Percentiles rank a stretch among this genome's conserved stretches.
These are phyloP conservation scores for Tor tambroides DNA, from an alignment of 2,113 vertebrate species.

Conservation along the genomic window DNA sequence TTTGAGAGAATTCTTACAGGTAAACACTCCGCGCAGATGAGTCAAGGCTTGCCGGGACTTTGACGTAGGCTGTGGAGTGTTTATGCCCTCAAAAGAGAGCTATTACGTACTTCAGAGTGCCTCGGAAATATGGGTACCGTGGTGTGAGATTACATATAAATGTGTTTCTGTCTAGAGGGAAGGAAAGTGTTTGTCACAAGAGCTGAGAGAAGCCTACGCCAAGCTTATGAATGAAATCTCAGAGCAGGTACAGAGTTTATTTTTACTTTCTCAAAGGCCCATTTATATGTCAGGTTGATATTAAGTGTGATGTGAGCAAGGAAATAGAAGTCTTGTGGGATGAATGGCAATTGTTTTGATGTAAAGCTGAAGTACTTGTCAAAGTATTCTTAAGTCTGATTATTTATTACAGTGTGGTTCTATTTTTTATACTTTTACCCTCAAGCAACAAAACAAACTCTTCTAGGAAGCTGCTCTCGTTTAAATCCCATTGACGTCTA, in stretches of 20 bases:
- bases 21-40: constrained; percentile 47
- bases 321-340: constrained; percentile 11
- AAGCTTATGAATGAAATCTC: constrained; percentile 65
- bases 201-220: constrained; percentile 7
- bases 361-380: background rate
- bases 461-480: background rate
- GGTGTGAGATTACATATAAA: constrained; percentile 42
- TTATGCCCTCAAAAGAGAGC: constrained; percentile 31
- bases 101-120: background rate
- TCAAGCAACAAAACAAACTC: background rate
- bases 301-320: constrained; percentile 29
- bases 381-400: background rate
- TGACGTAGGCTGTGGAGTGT: constrained; percentile 44
- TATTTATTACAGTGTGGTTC: constrained; percentile 15
- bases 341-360: constrained; percentile 16
- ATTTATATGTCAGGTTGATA: background rate
- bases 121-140: constrained; percentile 10
- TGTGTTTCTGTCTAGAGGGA: constrained; percentile 12
- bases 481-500: background rate
- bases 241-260: constrained; percentile 42
- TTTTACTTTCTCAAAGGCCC: constrained; percentile 5
- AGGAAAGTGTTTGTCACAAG: constrained; percentile 18
- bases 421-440: background rate
- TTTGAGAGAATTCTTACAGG: constrained; percentile 59
- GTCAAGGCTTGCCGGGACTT: constrained; percentile 58